These are phyloP conservation scores for Eupithecia insigniata DNA, from an alignment of 2,888 invertebrate genomes.

Conservation along the genomic window DNA sequence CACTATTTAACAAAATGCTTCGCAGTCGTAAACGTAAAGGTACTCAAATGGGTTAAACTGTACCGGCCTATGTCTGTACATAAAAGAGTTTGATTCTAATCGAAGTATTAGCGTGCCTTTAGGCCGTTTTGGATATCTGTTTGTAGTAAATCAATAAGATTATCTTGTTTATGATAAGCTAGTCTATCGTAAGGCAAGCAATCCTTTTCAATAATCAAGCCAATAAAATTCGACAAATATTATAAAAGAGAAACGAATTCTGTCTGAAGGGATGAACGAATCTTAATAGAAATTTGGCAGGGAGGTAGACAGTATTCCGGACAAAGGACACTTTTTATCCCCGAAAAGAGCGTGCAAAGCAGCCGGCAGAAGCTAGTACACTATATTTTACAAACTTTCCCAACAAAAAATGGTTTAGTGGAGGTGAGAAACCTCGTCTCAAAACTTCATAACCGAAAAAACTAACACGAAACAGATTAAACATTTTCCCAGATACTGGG, in stretches of 20 bases:
- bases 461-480: conserved; percentile 44
- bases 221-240: neutral
- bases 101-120: conserved; percentile 31
- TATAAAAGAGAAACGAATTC: neutral
- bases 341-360: neutral
- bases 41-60: neutral
- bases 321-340: neutral
- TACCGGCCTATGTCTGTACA: conserved; percentile 20
- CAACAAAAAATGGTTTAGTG: neutral
- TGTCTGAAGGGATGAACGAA: neutral
- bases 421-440: neutral
- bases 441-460: conserved; percentile 15
- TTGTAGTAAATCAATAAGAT: neutral
- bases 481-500: conserved; percentile 44
- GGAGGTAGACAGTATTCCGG: neutral
- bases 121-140: conserved; percentile 10
- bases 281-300: neutral
- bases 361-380: neutral
- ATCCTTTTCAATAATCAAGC: neutral
- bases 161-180: no score
- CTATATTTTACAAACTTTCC: neutral
- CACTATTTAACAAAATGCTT: conserved; percentile 16
- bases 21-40: conserved; percentile 17
- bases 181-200: no score
- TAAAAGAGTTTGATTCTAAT: conserved; percentile 59